Conservation (phyloP, 2,113 vertebrate species). For the Felis catus region DNA sequence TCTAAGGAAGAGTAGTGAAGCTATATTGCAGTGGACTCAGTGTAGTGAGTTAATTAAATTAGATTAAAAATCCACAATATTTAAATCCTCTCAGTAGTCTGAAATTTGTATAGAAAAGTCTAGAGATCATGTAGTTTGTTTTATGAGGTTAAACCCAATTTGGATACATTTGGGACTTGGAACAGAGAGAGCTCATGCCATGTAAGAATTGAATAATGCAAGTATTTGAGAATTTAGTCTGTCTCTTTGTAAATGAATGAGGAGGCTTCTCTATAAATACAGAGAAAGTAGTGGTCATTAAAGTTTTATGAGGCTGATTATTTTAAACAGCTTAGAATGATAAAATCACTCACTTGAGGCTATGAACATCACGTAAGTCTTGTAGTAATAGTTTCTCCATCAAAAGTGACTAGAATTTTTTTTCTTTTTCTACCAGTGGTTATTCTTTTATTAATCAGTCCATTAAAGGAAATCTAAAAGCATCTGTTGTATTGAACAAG, state of each 20-base stretch:
- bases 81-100: slow-evolving; percentile 48
- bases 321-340: slow-evolving; percentile 82
- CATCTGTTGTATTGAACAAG: slow-evolving; percentile 44
- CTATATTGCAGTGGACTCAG: slow-evolving; percentile 16
- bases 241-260: slow-evolving; percentile 78
- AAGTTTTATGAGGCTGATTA: slow-evolving; percentile 82
- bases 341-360: slow-evolving; percentile 77
- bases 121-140: slow-evolving; percentile 45
- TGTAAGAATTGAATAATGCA: slow-evolving; percentile 72
- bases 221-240: slow-evolving; percentile 67
- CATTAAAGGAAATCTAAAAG: slow-evolving; percentile 9
- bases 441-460: slow-evolving; percentile 68
- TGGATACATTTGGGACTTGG: slow-evolving; percentile 56
- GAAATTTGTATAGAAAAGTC: slow-evolving; percentile 17
- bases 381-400: slow-evolving; percentile 74
- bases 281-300: slow-evolving; percentile 78
- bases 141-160: slow-evolving; percentile 56
- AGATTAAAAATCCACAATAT: background rate
- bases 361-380: slow-evolving; percentile 67
- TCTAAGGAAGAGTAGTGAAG: slow-evolving; percentile 8
- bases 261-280: slow-evolving; percentile 65
- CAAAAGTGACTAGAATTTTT: slow-evolving; percentile 63
- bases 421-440: slow-evolving; percentile 63
- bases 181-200: slow-evolving; percentile 52
- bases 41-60: slow-evolving; percentile 53